A percentile compares a stretch with the other conserved stretches of the same genome.
Conservation (phyloP, 2,888 invertebrate genomes). For the Orthosia incerta region DNA sequence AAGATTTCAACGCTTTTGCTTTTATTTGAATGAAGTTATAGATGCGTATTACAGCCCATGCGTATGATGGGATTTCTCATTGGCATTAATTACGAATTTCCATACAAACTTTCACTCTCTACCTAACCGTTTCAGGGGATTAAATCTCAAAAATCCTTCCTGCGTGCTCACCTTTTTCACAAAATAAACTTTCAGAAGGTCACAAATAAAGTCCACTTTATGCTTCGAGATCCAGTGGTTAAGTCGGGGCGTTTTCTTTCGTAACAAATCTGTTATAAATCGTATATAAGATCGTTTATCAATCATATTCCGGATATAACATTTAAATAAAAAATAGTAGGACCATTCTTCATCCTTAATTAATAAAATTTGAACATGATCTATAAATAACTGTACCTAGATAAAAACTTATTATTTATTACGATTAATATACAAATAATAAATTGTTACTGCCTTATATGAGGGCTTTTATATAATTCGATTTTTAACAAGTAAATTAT, state of each 20-base stretch:
- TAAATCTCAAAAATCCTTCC: no score
- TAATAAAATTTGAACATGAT: slow-evolving; percentile 13
- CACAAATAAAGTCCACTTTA: no score
- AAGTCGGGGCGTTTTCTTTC: no score
- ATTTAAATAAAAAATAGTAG: neutral
- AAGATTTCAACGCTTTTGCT: neutral
- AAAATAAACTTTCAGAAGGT: no score
- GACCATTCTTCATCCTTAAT: neutral
- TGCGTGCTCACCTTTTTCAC: no score
- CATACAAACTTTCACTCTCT: neutral
- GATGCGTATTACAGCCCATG: no score
- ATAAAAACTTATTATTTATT: slow-evolving; percentile 28
- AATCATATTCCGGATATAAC: slow-evolving; percentile 29
- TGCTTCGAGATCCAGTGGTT: no score
- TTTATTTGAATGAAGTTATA: neutral
- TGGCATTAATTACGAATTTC: neutral
- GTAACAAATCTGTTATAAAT: no score
- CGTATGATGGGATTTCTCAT: neutral
- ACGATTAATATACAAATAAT: slow-evolving; percentile 1
- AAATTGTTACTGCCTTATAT: slow-evolving; percentile 25
- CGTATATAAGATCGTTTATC: neutral
- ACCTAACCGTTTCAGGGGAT: no score
- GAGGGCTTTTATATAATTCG: slow-evolving; percentile 2
- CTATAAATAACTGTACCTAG: neutral
- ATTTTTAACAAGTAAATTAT: neutral